A percentile compares a stretch with the other conserved stretches of the same genome.
Conservation (phyloP, 2,888 invertebrate genomes). For the Magallana nippona region DNA sequence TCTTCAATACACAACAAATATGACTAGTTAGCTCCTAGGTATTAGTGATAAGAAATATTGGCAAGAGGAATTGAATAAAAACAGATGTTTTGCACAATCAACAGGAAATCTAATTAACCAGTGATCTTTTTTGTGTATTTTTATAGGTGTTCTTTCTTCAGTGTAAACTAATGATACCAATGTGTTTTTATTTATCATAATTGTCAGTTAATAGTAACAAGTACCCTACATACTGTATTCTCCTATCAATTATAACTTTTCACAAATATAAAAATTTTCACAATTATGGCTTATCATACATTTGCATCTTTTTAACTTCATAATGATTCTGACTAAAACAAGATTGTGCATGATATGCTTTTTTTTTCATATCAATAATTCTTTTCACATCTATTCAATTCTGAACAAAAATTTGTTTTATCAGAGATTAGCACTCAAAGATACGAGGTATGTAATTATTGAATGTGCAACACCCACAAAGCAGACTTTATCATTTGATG, state of each 20-base stretch:
- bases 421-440: too few species aligned
- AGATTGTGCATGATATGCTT: too few species aligned
- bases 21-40: background rate
- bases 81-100: constrained; percentile 19
- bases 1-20: constrained; percentile 3
- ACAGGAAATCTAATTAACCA: background rate
- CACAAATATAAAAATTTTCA: background rate
- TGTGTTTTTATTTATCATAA: constrained; percentile 10
- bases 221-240: background rate
- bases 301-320: too few species aligned
- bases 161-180: constrained; percentile 4
- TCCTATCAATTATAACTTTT: background rate
- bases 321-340: too few species aligned
- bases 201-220: background rate
- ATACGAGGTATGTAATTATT: too few species aligned
- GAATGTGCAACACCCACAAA: background rate
- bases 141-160: background rate
- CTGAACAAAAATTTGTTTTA: too few species aligned
- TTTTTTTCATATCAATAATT: too few species aligned
- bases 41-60: background rate
- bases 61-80: constrained; percentile 17
- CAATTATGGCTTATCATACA: too few species aligned
- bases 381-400: too few species aligned
- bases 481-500: background rate
- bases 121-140: background rate